Conservation (phyloP, 2,797 vertebrate genomes). For the Cercopithecus neglectus region DNA sequence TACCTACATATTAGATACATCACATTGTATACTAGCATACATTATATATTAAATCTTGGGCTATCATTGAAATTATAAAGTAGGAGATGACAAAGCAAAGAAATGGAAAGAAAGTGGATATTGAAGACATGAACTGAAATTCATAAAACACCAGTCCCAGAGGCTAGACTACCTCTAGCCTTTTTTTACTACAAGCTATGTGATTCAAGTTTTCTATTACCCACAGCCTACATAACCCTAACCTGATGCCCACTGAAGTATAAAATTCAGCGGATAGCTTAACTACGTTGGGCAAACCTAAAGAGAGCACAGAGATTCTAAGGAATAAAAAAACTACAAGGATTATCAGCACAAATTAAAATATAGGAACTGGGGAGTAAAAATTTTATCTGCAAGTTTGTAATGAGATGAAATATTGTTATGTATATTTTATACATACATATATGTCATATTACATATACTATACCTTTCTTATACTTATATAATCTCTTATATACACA, state of each 20-base stretch:
- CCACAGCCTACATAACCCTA: background rate
- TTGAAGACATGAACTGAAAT: background rate
- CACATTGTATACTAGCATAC: background rate
- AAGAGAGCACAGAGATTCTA: background rate
- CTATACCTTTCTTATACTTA: background rate
- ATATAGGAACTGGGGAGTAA: background rate
- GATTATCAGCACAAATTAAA: constrained; percentile 21
- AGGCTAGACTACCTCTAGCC: background rate
- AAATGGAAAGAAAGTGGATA: background rate
- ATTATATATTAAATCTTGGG: background rate
- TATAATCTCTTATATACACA: background rate
- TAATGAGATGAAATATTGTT: background rate
- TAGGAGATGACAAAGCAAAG: background rate
- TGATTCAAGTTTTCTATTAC: background rate
- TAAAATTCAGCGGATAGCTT: background rate
- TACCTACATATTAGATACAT: background rate
- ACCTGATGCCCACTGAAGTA: background rate
- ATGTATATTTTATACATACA: background rate
- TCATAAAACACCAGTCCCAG: background rate
- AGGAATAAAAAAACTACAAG: background rate
- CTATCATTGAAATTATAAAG: background rate
- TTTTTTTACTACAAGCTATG: background rate
- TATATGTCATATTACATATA: background rate
- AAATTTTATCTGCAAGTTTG: background rate
- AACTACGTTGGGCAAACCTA: background rate